phyloP scores from a whole-genome alignment of 2,113 vertebrate genomes.

The Spea bombifrons region DNA sequence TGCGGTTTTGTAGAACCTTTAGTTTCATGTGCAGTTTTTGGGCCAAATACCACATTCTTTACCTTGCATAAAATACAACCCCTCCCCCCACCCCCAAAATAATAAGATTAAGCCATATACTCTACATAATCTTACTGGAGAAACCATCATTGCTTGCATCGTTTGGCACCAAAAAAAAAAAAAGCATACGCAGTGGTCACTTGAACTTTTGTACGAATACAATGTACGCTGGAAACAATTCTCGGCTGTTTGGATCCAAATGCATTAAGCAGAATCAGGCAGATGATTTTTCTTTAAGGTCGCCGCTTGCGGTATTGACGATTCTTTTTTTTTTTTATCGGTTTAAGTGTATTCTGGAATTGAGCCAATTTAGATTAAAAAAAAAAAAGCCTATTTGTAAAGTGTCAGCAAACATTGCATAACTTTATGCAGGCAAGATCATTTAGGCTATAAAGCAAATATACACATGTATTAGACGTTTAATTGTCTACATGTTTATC shows the following conservation, averaged over 20 bases:
- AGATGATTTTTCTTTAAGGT: conserved; percentile 66
- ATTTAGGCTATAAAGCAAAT: conserved; percentile 53
- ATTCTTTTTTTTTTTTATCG: conserved; percentile 66
- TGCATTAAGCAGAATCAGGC: conserved; percentile 65
- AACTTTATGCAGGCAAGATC: conserved; percentile 52
- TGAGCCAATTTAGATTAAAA: conserved; percentile 61
- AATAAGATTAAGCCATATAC: conserved; percentile 65
- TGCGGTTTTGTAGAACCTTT: conserved; percentile 76
- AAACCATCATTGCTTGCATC: conserved; percentile 58
- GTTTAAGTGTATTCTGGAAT: conserved; percentile 74
- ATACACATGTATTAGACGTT: conserved; percentile 47
- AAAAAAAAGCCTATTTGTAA: conserved; percentile 70
- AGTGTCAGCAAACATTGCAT: conserved; percentile 56
- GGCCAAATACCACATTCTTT: conserved; percentile 78
- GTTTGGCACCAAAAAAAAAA: conserved; percentile 53
- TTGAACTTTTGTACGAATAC: conserved; percentile 61
- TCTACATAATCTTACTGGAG: conserved; percentile 64
- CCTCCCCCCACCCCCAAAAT: conserved; percentile 1
- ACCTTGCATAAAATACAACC: conserved; percentile 71
- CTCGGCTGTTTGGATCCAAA: conserved; percentile 57
- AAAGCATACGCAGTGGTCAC: conserved; percentile 53
- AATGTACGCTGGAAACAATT: conserved; percentile 56
- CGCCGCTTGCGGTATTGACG: conserved; percentile 51
- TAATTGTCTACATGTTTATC: conserved; percentile 49
- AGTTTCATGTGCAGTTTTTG: conserved; percentile 70